These are phyloP conservation scores for Calonectris borealis DNA, from an alignment of 2,113 vertebrate genomes.

Conservation along the genomic window DNA sequence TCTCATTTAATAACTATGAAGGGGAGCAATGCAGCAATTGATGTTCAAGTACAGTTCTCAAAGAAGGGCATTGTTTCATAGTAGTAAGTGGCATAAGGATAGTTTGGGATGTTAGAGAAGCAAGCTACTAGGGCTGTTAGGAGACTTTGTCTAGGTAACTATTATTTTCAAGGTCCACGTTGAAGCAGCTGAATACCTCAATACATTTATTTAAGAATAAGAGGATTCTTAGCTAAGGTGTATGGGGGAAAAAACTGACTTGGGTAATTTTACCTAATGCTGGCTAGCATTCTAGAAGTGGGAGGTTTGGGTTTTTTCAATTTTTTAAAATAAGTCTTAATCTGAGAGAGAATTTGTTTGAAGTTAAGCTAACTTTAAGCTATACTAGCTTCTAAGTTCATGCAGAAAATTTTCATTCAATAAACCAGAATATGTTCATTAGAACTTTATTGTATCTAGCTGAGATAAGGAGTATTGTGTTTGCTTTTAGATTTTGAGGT, in stretches of 20 bases:
- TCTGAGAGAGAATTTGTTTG: neutral
- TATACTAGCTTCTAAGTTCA: neutral
- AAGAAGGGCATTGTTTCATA: neutral
- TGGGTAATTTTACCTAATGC: neutral
- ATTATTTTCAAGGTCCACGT: rapidly evolving
- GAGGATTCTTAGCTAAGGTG: neutral
- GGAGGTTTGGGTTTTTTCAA: neutral
- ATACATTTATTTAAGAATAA: neutral
- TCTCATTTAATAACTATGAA: neutral
- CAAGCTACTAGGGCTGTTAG: neutral
- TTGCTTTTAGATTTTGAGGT: neutral
- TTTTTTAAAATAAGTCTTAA: neutral
- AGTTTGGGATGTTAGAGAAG: neutral
- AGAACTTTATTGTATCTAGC: neutral
- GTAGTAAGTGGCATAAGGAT: neutral
- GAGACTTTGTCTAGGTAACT: neutral
- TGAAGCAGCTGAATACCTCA: neutral
- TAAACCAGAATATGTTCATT: neutral
- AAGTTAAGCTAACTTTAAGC: neutral
- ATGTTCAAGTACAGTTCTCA: neutral
- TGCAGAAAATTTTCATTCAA: neutral
- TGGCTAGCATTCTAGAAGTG: neutral
- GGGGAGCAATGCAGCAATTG: neutral
- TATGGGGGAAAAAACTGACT: rapidly evolving
- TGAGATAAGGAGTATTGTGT: neutral